A percentile compares a stretch with the other conserved stretches of the same genome.
phyloP scores from a whole-genome alignment of 2,113 vertebrate genomes.

The Zosterops pallidus region DNA sequence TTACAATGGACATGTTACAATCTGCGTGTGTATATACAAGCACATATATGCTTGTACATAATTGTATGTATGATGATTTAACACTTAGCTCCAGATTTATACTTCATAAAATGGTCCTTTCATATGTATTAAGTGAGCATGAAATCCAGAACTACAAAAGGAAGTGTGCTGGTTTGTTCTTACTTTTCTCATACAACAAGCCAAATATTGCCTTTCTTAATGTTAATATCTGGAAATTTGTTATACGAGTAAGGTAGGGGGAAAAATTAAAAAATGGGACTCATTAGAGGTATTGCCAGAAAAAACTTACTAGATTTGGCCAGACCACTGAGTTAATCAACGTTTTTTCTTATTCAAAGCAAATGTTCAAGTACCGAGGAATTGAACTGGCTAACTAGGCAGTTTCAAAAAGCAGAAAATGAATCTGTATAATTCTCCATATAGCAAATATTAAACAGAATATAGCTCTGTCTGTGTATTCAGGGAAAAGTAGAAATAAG shows the following conservation, averaged over 20 bases:
- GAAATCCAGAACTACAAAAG: slow-evolving; percentile 66
- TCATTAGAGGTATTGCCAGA: slow-evolving; percentile 54
- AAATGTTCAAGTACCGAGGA: slow-evolving; percentile 58
- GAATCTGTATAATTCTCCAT: not conserved
- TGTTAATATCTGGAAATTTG: slow-evolving; percentile 69
- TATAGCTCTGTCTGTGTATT: not conserved
- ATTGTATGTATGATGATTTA: not conserved
- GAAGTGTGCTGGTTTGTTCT: slow-evolving; percentile 63
- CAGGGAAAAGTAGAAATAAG: not conserved
- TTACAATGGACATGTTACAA: slow-evolving; percentile 21
- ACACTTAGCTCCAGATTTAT: not conserved
- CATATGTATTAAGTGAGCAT: slow-evolving; percentile 62
- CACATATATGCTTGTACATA: slow-evolving; percentile 18
- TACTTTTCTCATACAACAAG: slow-evolving; percentile 60
- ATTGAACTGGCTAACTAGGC: not conserved
- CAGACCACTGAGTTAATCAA: slow-evolving; percentile 54
- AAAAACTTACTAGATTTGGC: slow-evolving; percentile 54
- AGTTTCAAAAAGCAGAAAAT: slow-evolving; percentile 34
- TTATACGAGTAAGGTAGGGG: slow-evolving; percentile 60
- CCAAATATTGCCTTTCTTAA: slow-evolving; percentile 67
- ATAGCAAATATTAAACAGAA: not conserved
- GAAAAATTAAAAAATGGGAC: slow-evolving; percentile 63
- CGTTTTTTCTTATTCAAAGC: slow-evolving; percentile 69
- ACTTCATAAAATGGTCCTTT: slow-evolving; percentile 17
- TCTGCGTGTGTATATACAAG: slow-evolving; percentile 27